These are phyloP conservation scores for Pseudorasbora parva DNA, from an alignment of 2,113 vertebrate species.

Conservation along the genomic window DNA sequence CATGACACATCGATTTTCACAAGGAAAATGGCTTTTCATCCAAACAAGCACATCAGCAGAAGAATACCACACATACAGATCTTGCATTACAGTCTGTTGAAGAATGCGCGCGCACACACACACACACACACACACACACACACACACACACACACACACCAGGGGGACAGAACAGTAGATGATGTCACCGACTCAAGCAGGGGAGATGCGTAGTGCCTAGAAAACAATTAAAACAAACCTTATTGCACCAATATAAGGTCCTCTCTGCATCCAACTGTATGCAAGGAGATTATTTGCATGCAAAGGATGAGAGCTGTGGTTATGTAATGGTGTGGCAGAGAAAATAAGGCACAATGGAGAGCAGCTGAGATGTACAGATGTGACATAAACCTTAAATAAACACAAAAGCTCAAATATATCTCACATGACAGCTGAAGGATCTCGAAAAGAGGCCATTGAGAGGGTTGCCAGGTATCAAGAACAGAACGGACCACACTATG, in stretches of 20 bases:
- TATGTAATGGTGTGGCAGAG: slow-evolving; percentile 50
- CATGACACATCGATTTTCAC: not conserved
- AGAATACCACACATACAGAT: not conserved
- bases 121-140: slow-evolving; percentile 28
- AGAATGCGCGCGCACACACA: slow-evolving; percentile 45
- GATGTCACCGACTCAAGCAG: slow-evolving; percentile 58
- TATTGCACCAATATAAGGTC: not conserved
- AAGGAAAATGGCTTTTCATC: not conserved
- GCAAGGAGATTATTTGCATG: slow-evolving; percentile 44
- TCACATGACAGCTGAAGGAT: slow-evolving; percentile 29
- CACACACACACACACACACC: slow-evolving; percentile 27
- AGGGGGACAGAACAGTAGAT: slow-evolving; percentile 47
- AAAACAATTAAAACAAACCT: slow-evolving; percentile 45
- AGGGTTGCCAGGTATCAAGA: slow-evolving; percentile 11
- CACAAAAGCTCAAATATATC: not conserved
- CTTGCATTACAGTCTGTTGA: slow-evolving; percentile 34
- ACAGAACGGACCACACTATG: not conserved
- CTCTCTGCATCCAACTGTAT: not conserved
- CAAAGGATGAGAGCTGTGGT: slow-evolving; percentile 24
- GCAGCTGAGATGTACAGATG: slow-evolving; percentile 40
- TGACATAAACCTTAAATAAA: slow-evolving; percentile 36
- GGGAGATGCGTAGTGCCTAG: slow-evolving; percentile 50
- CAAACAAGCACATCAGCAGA: not conserved
- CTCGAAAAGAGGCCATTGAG: not conserved
- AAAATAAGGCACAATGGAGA: slow-evolving; percentile 32